Base-by-base conservation (phyloP, 2,797 vertebrate genomes). In the Loris lydekkerianus region DNA sequence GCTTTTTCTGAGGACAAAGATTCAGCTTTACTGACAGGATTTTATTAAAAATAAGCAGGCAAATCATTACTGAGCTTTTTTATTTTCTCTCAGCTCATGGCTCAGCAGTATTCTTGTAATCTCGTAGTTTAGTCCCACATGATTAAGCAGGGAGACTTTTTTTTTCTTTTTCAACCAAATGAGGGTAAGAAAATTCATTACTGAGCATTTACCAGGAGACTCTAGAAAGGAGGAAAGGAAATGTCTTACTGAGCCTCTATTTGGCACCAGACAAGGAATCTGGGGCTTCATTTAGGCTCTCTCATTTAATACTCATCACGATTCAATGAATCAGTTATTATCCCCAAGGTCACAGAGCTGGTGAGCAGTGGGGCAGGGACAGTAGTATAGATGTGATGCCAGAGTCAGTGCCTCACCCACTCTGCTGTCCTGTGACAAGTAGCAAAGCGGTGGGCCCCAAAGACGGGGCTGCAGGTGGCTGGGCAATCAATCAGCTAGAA, bases 31-130 rank as follows among this genome's bases (percentile, higher is more conserved):
- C 40, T 13, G n/a, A 58, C 87, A 92, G 53, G 89, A 43, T 63
- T 96, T 90, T 92, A 96, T 90, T 95, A 94, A 91, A 92, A 78
- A 86, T 43, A 73, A 73, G 87, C 91, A 76, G 88, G 58, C n/a
- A 34, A 65, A 86, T 78, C 80, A 77, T 76, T 69, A 67, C 10
- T 2, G 85, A 65, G 73, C 73, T 73, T 80, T 53, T 49, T 89
- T 10, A 80, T 40, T 20, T 67, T 6, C 53, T 87, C 77, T 43
- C 29, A 7, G 89, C 91, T 93, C 85, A 40, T 15, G 67, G 93
- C 95, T 97, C 87, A 72, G 94, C 75, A 81, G 90, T 58, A 67
- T 77, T 78, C 84, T 31, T 60, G 11, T 83, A 69, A 81, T 91
- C 78, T 17, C 56, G 85, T 27, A 29, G 86, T 78, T 87, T 77